Evolutionary conservation across 2,113 vertebrate species (phyloP).

Genomic region (Cyprinodon variegatus): DNA sequence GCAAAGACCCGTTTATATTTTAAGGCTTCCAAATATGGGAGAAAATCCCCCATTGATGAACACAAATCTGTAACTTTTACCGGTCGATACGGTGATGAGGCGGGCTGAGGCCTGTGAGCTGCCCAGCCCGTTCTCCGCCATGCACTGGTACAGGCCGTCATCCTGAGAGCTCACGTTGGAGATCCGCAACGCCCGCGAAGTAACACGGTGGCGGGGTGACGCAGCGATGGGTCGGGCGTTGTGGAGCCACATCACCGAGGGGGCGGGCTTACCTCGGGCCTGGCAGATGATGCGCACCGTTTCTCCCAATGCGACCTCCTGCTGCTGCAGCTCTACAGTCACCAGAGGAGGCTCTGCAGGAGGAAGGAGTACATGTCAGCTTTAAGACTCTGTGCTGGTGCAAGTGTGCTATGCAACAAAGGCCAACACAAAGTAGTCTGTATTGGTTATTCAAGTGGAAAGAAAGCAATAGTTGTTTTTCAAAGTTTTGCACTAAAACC

Average conservation of each 20-base stretch:
- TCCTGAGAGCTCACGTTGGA: constrained; percentile 88
- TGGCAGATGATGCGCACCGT: constrained; percentile 90
- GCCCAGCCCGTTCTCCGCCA: constrained; percentile 94
- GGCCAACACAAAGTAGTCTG: too few species aligned
- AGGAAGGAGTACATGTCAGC: background rate
- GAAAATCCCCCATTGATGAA: background rate
- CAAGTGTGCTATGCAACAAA: too few species aligned
- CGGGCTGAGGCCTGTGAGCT: constrained; percentile 90
- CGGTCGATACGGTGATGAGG: constrained; percentile 82
- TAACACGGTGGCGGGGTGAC: constrained; percentile 84
- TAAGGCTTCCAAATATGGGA: background rate
- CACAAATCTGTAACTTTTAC: constrained; percentile 64
- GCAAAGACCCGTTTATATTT: background rate
- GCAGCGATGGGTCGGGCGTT: constrained; percentile 84
- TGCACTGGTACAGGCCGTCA: constrained; percentile 94
- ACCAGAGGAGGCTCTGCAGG: constrained; percentile 91
- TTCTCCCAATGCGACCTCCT: constrained; percentile 87
- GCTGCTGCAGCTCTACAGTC: constrained; percentile 89
- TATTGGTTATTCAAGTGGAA: too few species aligned
- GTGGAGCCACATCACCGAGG: constrained; percentile 90
- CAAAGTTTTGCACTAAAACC: too few species aligned
- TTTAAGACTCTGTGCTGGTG: background rate
- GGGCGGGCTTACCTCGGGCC: constrained; percentile 88
- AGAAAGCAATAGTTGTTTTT: too few species aligned
- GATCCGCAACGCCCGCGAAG: constrained; percentile 78